Percentiles rank a stretch among this genome's conserved stretches.
Evolutionary conservation across 2,113 vertebrate species (phyloP).

Genomic region (Neodon shergylaensis): DNA sequence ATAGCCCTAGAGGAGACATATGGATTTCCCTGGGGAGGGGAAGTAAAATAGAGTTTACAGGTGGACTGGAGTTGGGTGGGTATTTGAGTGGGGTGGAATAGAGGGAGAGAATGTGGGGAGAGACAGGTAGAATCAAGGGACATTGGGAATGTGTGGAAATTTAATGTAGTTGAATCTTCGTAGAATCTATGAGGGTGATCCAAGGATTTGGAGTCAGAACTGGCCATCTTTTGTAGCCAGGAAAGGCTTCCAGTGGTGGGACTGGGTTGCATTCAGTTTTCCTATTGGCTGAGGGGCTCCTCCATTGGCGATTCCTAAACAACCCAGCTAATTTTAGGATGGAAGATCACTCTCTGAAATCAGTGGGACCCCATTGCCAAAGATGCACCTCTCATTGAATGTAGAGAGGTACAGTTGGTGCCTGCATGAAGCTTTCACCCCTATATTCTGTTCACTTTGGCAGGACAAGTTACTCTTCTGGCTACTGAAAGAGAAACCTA

Average conservation of each 20-base stretch:
- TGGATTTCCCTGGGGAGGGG: too few relatives aligned
- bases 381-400: not conserved
- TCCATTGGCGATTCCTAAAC: not conserved
- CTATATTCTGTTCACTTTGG: not conserved
- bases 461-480: not conserved
- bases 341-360: not conserved
- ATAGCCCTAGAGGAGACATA: too few relatives aligned
- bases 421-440: not conserved
- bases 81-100: not conserved
- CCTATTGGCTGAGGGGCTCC: not conserved
- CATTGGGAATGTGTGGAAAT: not conserved
- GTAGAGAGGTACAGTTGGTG: not conserved
- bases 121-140: not conserved
- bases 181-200: not conserved
- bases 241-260: not conserved
- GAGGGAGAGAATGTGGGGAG: not conserved
- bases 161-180: not conserved
- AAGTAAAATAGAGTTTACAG: not conserved
- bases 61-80: not conserved
- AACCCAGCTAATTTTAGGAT: not conserved
- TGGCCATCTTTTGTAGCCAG: not conserved
- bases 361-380: not conserved
- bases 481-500: not conserved
- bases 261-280: not conserved
- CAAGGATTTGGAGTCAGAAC: not conserved